Evolutionary conservation across 2,888 invertebrate genomes (phyloP).

Genomic region (Cyclophora albipunctata): DNA sequence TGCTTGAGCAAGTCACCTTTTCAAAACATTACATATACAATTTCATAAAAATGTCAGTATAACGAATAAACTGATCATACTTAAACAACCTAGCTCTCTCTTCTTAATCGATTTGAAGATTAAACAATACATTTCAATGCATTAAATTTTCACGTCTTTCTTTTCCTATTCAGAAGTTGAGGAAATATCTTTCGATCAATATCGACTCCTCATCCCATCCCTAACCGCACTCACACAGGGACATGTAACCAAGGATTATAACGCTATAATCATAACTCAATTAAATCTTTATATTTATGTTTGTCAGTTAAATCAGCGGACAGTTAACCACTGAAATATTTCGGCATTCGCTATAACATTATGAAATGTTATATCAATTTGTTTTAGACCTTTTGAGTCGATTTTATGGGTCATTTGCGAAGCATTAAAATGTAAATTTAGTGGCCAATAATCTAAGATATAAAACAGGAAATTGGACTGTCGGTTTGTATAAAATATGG

Average conservation of each 20-base stretch:
- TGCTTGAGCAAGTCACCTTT: no score
- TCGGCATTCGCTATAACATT: conserved; percentile 25
- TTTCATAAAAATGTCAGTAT: no score
- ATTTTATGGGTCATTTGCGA: not conserved
- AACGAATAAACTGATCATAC: no score
- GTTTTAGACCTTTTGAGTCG: not conserved
- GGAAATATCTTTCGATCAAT: no score
- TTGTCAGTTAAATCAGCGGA: conserved; percentile 53
- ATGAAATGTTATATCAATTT: conserved; percentile 9
- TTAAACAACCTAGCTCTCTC: no score
- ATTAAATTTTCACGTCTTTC: no score
- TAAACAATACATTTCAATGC: no score
- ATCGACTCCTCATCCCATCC: conserved; percentile 13
- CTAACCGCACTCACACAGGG: conserved; percentile 35
- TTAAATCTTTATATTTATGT: conserved; percentile 71
- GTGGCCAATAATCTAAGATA: not conserved
- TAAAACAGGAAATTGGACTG: no score
- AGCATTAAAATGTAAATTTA: not conserved
- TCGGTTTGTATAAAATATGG: no score
- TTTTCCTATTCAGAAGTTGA: no score
- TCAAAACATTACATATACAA: no score
- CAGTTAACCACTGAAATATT: conserved; percentile 32
- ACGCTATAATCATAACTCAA: conserved; percentile 70
- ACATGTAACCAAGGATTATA: conserved; percentile 55
- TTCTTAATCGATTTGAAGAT: no score